Conservation (phyloP, 2,113 vertebrate genomes). For the Macrotus californicus region DNA sequence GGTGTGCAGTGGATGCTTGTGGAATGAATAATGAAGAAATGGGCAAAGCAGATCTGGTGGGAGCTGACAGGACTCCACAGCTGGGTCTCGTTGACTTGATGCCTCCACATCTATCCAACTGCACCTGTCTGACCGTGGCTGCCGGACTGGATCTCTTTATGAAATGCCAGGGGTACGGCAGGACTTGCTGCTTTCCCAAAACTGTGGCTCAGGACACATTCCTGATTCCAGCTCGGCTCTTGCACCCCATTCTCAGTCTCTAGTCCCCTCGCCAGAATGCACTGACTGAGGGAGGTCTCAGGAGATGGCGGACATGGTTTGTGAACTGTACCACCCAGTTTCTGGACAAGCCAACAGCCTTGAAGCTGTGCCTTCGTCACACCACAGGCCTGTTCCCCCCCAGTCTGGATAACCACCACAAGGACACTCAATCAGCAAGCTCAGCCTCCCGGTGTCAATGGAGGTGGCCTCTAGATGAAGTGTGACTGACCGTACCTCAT, state of each 20-base stretch:
- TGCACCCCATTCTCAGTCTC: neutral
- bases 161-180: neutral
- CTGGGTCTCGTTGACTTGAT: neutral
- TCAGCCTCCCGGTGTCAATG: neutral
- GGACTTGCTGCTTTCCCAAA: neutral
- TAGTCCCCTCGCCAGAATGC: neutral
- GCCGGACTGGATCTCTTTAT: neutral
- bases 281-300: fast-evolving
- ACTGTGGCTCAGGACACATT: neutral
- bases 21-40: neutral
- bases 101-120: fast-evolving
- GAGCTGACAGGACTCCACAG: fast-evolving
- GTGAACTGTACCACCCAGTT: neutral
- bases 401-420: neutral
- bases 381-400: neutral
- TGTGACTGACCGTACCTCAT: fast-evolving
- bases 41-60: neutral
- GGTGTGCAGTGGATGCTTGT: neutral
- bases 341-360: neutral
- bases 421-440: neutral
- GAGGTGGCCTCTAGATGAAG: neutral
- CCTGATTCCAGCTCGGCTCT: neutral
- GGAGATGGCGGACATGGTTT: fast-evolving
- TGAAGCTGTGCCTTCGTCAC: fast-evolving
- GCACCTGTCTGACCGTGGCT: neutral